A percentile compares a stretch with the other conserved stretches of the same genome.
Evolutionary conservation across 2,113 vertebrate species (phyloP).

Genomic region (Phrynosoma blainvillii): DNA sequence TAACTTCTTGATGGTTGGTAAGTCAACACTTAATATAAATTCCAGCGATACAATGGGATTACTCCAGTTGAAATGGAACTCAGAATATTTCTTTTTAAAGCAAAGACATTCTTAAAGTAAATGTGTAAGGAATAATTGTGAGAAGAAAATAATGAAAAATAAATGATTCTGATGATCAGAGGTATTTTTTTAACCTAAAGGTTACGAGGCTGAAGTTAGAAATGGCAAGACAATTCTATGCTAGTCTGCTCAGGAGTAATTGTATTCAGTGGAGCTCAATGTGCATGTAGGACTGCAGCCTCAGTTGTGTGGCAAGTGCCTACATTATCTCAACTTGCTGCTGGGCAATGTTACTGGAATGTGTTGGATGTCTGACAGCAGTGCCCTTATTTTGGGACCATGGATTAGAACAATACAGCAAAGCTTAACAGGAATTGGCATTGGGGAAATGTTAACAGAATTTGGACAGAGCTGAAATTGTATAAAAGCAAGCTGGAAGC

Average conservation of each 20-base stretch:
- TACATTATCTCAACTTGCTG: neutral
- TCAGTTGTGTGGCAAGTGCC: neutral
- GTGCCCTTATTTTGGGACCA: neutral
- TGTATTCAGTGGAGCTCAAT: neutral
- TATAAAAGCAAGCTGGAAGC: slow-evolving; percentile 3
- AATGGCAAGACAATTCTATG: neutral
- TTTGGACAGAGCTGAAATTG: slow-evolving; percentile 12
- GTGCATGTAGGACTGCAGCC: neutral
- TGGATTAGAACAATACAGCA: slow-evolving; percentile 13
- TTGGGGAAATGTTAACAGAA: neutral
- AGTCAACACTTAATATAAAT: no score
- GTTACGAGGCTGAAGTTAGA: no score
- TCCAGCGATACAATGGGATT: no score
- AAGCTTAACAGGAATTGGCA: slow-evolving; percentile 10
- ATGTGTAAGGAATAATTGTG: neutral
- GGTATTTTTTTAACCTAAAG: neutral
- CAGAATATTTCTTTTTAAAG: neutral
- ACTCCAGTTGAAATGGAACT: no score
- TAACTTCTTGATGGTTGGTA: no score
- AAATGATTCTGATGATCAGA: neutral
- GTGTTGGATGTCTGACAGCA: slow-evolving; percentile 14
- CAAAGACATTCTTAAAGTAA: neutral
- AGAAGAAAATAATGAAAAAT: neutral
- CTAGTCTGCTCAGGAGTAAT: neutral
- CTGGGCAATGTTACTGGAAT: slow-evolving; percentile 5